Evolutionary conservation across 1,140 invertebrate species (phyloP).

Genomic region (Myzus persicae): DNA sequence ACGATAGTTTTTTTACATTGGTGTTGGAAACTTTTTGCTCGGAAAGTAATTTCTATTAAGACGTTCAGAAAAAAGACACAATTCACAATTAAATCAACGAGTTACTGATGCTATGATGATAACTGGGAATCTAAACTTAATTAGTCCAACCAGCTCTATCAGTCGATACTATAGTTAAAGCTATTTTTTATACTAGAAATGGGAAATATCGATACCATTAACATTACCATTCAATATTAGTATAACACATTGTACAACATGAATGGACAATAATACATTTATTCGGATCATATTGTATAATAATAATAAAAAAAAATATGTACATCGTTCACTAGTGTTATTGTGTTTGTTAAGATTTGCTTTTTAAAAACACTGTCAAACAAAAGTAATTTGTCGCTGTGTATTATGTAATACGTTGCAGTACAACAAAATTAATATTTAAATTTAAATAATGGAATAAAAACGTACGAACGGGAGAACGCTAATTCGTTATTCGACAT

Average conservation of each 20-base stretch:
- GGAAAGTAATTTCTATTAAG: too few species aligned
- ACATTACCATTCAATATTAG: neutral
- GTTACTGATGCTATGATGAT: neutral
- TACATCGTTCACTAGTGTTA: neutral
- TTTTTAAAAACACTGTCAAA: neutral
- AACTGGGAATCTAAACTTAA: neutral
- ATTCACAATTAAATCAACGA: neutral
- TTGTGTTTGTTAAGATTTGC: neutral
- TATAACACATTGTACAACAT: neutral
- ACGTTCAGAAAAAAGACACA: neutral
- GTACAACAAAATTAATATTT: neutral
- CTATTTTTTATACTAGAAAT: too few species aligned
- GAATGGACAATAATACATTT: neutral
- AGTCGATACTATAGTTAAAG: too few species aligned
- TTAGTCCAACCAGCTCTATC: neutral
- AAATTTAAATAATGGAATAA: conserved; percentile 28
- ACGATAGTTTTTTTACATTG: neutral
- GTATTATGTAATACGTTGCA: neutral
- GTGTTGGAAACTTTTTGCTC: too few species aligned
- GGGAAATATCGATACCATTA: neutral
- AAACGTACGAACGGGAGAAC: neutral
- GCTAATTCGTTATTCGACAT: conserved; percentile 29
- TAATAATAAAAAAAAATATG: neutral
- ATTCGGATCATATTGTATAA: neutral
- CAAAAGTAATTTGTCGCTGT: neutral